phyloP scores from a whole-genome alignment of 2,797 vertebrate genomes.

The Amniataba percoides region DNA sequence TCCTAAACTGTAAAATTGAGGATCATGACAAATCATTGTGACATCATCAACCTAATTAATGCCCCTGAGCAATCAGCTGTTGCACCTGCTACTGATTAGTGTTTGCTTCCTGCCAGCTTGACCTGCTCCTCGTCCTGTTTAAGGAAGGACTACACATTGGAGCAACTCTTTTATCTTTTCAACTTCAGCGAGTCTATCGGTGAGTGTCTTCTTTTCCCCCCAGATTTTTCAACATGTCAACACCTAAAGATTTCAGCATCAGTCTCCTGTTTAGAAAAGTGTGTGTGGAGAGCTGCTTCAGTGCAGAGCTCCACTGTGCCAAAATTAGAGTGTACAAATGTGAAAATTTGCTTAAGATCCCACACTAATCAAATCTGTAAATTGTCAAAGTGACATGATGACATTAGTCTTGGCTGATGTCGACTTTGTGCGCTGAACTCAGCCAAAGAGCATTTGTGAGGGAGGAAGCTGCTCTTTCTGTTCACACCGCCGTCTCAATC shows the following conservation, averaged over 20 bases:
- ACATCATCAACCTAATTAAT: neutral
- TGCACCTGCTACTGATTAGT: neutral
- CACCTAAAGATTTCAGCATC: neutral
- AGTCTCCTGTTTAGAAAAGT: too few species aligned
- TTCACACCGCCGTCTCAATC: too few species aligned
- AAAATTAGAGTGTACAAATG: too few species aligned
- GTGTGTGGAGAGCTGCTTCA: too few species aligned
- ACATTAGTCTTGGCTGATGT: too few species aligned
- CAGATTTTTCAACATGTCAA: neutral
- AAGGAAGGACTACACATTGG: neutral
- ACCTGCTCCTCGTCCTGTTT: neutral
- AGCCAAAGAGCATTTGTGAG: too few species aligned
- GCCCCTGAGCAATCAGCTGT: neutral
- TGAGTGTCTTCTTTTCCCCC: neutral
- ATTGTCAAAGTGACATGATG: too few species aligned
- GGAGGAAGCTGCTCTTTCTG: too few species aligned
- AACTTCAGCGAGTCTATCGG: neutral
- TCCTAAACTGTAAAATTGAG: neutral
- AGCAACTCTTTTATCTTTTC: neutral
- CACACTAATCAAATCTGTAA: too few species aligned
- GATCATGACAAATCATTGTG: neutral
- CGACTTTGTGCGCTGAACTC: too few species aligned
- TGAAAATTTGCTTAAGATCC: too few species aligned
- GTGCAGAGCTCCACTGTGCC: neutral
- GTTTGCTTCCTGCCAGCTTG: neutral